A percentile compares a stretch with the other conserved stretches of the same genome.
These are phyloP conservation scores for Picus viridis DNA, from an alignment of 2,797 vertebrate species.

Conservation along the genomic window DNA sequence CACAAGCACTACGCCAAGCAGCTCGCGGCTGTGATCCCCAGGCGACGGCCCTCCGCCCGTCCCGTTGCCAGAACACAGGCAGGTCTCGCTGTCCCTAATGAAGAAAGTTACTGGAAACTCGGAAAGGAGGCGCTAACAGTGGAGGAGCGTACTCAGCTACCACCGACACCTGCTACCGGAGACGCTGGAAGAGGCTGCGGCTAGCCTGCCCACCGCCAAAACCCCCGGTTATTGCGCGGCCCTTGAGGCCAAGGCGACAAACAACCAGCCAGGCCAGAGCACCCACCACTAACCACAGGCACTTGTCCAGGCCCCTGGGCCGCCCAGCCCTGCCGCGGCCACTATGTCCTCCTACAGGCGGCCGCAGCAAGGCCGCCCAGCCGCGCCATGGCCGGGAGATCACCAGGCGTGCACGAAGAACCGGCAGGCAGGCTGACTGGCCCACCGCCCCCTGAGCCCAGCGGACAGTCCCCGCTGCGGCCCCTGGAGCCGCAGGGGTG, in stretches of 20 bases:
- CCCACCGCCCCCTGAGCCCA: neutral
- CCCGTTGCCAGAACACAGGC: neutral
- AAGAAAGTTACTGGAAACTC: neutral
- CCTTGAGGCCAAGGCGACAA: neutral
- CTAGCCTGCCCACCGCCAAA: neutral
- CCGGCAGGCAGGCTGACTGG: rapidly evolving
- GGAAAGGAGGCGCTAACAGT: too few relatives aligned
- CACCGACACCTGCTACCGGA: neutral
- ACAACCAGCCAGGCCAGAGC: neutral
- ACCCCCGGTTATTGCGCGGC: neutral
- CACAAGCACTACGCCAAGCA: too few relatives aligned
- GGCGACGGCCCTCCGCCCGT: too few relatives aligned
- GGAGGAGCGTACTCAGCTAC: rapidly evolving
- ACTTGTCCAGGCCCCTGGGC: neutral
- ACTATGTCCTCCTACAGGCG: neutral
- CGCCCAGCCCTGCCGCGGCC: neutral
- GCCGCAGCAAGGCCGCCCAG: neutral
- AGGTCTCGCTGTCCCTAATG: rapidly evolving
- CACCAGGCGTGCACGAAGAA: too few relatives aligned
- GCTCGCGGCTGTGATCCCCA: neutral
- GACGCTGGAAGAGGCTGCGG: neutral
- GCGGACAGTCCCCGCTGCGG: neutral
- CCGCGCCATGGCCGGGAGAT: neutral
- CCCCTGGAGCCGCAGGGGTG: neutral
- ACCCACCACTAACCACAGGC: neutral